These are phyloP conservation scores for Tetraodon nigroviridis DNA, from an alignment of 2,113 vertebrate species.

Conservation along the genomic window DNA sequence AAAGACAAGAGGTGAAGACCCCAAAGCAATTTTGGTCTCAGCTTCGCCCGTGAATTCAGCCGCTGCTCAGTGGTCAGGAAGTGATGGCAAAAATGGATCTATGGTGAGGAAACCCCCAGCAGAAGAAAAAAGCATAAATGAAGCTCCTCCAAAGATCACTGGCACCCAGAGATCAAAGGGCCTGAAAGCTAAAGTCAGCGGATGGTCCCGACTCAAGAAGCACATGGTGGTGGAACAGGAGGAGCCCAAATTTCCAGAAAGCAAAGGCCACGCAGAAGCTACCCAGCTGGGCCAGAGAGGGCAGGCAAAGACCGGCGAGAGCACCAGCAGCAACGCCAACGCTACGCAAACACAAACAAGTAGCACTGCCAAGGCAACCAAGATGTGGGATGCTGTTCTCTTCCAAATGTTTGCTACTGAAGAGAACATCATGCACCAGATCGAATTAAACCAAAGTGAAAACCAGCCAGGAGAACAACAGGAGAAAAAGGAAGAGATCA, in stretches of 20 bases:
- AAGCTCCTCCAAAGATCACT: conserved; percentile 22
- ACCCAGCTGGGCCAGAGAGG: conserved; percentile 28
- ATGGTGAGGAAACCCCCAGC: conserved; percentile 27
- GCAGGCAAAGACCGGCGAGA: conserved; percentile 16
- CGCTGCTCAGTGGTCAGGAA: conserved; percentile 17
- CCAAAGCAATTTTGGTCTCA: conserved; percentile 4
- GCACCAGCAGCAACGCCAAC: not conserved
- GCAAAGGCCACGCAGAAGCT: conserved; percentile 33
- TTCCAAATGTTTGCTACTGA: conserved; percentile 82
- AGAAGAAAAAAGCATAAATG: conserved; percentile 27
- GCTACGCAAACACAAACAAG: conserved; percentile 38
- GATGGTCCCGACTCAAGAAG: conserved; percentile 88
- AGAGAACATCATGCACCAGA: conserved; percentile 76
- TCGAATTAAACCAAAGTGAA: conserved; percentile 65
- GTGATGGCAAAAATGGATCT: conserved; percentile 29
- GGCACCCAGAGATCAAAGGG: conserved; percentile 62
- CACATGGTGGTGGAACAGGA: conserved; percentile 84
- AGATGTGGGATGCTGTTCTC: conserved; percentile 92
- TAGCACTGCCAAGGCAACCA: conserved; percentile 72
- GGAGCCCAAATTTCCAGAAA: conserved; percentile 66
- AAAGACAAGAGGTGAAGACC: conserved; percentile 13
- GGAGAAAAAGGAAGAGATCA: conserved; percentile 23
- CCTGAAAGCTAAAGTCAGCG: conserved; percentile 67
- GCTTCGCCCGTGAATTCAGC: conserved; percentile 3
- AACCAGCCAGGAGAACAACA: conserved; percentile 52